phyloP scores from a whole-genome alignment of 2,888 invertebrate genomes.

The Euproctis similis region DNA sequence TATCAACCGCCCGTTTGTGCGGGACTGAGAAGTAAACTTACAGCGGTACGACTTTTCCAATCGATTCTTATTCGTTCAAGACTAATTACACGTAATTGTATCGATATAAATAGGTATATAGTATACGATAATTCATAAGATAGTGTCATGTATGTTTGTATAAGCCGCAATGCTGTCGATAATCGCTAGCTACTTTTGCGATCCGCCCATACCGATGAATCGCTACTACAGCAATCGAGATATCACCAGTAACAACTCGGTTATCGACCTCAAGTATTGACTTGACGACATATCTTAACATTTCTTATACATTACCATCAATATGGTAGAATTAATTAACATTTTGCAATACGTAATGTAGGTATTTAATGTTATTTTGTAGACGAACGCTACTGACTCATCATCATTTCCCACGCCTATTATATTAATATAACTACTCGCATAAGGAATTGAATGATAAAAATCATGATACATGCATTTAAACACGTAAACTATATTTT shows the following conservation, averaged over 20 bases:
- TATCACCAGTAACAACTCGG: slow-evolving; percentile 50
- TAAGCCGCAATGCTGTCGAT: slow-evolving; percentile 3
- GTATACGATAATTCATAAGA: too few relatives aligned
- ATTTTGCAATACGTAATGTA: slow-evolving; percentile 34
- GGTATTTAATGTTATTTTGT: slow-evolving; percentile 27
- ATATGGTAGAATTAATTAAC: slow-evolving; percentile 25
- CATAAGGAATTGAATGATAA: slow-evolving; percentile 2
- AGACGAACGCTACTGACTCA: slow-evolving; percentile 12
- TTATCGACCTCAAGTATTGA: slow-evolving; percentile 52
- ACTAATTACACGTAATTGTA: slow-evolving; percentile 7
- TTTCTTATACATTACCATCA: slow-evolving; percentile 46
- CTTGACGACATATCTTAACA: slow-evolving; percentile 37
- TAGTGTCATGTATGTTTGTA: slow-evolving; percentile 1
- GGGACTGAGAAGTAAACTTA: slow-evolving; percentile 9
- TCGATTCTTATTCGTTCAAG: slow-evolving; percentile 4
- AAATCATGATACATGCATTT: too few relatives aligned
- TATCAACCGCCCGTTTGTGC: slow-evolving; percentile 23
- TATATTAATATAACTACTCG: slow-evolving; percentile 7
- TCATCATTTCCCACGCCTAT: slow-evolving; percentile 16
- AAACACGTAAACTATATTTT: too few relatives aligned
- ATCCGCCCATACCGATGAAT: slow-evolving; percentile 20
- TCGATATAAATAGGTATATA: slow-evolving; percentile 1
- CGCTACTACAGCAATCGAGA: slow-evolving; percentile 37
- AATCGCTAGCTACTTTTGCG: slow-evolving; percentile 8
- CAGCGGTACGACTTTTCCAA: slow-evolving; percentile 7